Evolutionary conservation across 2,113 vertebrate genomes (phyloP).

Genomic region (Anseranas semipalmata): DNA sequence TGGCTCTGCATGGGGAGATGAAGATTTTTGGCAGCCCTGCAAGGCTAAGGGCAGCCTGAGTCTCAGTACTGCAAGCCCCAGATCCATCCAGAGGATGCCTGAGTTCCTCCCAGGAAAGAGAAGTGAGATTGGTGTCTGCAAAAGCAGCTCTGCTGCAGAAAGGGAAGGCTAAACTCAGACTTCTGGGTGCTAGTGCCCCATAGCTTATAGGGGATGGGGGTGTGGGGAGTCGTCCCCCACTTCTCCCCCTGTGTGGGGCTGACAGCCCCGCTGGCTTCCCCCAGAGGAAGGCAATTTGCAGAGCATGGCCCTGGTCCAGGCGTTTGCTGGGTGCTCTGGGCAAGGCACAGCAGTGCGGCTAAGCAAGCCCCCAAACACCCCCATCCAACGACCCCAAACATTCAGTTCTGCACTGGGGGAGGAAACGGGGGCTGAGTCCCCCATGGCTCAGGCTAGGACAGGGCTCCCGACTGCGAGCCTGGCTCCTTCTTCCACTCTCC

Average conservation of each 20-base stretch:
- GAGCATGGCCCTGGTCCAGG: background rate
- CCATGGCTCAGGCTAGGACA: too few species aligned
- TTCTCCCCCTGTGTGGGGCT: background rate
- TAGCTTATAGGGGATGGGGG: background rate
- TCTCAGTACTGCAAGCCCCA: background rate
- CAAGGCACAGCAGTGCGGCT: background rate
- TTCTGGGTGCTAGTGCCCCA: background rate
- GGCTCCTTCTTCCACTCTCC: background rate
- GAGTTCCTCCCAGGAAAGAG: background rate
- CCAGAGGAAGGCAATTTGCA: background rate
- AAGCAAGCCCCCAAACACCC: background rate
- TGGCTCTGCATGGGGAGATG: background rate
- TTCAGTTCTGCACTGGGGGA: background rate
- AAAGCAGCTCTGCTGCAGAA: background rate
- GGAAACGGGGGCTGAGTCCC: background rate
- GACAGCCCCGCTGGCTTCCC: background rate
- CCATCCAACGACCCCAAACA: background rate
- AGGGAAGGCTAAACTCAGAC: background rate
- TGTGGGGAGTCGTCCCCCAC: background rate
- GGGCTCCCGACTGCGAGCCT: background rate
- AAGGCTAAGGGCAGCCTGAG: background rate
- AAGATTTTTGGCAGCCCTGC: background rate
- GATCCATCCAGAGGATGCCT: background rate
- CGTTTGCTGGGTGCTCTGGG: background rate
- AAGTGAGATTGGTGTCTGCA: rapidly evolving